phyloP scores from a whole-genome alignment of 2,888 invertebrate species.

The Meta bourneti region DNA sequence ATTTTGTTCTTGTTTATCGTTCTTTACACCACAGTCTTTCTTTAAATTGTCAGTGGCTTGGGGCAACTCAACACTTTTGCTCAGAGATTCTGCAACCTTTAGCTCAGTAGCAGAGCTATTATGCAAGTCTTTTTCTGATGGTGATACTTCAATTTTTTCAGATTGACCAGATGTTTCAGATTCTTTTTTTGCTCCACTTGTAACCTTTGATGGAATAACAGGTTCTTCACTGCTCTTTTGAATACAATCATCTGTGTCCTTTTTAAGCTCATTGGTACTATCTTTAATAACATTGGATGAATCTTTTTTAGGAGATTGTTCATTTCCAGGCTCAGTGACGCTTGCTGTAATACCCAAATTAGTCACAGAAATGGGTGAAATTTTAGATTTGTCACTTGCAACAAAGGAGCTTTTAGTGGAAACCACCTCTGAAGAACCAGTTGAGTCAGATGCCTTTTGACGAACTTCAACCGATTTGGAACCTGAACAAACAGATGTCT shows the following conservation, averaged over 20 bases:
- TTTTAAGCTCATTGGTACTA: constrained; percentile 8
- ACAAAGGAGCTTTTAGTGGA: background rate
- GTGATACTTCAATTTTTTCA: background rate
- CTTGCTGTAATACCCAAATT: background rate
- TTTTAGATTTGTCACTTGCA: background rate
- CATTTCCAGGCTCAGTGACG: background rate
- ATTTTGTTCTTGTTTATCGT: background rate
- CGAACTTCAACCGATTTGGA: background rate
- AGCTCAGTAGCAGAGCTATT: background rate
- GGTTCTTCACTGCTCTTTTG: background rate
- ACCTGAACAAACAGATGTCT: background rate
- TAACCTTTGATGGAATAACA: background rate
- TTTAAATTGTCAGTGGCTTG: background rate
- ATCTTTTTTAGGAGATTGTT: background rate
- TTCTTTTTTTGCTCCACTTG: background rate
- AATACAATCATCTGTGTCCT: background rate
- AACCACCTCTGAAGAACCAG: background rate
- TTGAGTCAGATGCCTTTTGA: background rate
- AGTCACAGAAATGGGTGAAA: background rate
- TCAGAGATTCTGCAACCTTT: background rate
- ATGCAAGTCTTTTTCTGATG: background rate
- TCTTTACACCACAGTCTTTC: background rate
- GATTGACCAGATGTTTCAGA: background rate
- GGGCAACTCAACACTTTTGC: background rate
- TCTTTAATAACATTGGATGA: background rate